phyloP scores from a whole-genome alignment of 2,113 vertebrate genomes.

The Sceloporus tristichus region DNA sequence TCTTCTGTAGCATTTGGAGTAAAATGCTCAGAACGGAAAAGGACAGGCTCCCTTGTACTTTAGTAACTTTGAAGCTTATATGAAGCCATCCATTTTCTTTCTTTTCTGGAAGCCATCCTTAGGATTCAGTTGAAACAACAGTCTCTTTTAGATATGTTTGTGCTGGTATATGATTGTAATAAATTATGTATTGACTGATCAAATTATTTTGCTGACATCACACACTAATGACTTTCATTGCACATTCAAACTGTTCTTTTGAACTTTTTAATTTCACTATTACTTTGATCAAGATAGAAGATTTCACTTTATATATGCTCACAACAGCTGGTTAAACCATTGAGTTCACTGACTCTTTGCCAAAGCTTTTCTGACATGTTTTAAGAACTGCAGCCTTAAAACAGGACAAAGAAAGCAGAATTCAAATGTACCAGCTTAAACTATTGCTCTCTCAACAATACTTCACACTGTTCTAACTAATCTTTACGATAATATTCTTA shows the following conservation, averaged over 20 bases:
- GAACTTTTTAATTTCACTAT: not conserved
- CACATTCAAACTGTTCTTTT: not conserved
- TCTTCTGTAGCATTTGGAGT: slow-evolving; percentile 66
- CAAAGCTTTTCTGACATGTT: not conserved
- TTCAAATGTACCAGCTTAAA: not conserved
- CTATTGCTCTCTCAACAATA: not conserved
- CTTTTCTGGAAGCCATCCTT: slow-evolving; percentile 33
- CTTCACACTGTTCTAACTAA: slow-evolving; percentile 23
- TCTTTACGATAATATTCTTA: not conserved
- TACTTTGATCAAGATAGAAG: not conserved
- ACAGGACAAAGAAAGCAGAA: not conserved
- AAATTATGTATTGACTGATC: too few relatives aligned
- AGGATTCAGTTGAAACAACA: slow-evolving; percentile 40
- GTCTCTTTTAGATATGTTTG: slow-evolving; percentile 37
- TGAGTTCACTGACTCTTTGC: slow-evolving; percentile 1
- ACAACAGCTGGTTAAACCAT: not conserved
- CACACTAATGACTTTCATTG: not conserved
- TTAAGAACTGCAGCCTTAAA: slow-evolving; percentile 19
- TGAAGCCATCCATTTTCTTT: not conserved
- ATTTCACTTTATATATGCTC: not conserved
- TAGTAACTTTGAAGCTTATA: slow-evolving; percentile 48
- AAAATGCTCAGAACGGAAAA: slow-evolving; percentile 48
- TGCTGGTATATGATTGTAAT: too few relatives aligned
- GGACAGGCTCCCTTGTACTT: slow-evolving; percentile 55
- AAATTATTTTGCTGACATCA: not conserved